Evolutionary conservation across 2,113 vertebrate species (phyloP).

Genomic region (Hyla sarda): DNA sequence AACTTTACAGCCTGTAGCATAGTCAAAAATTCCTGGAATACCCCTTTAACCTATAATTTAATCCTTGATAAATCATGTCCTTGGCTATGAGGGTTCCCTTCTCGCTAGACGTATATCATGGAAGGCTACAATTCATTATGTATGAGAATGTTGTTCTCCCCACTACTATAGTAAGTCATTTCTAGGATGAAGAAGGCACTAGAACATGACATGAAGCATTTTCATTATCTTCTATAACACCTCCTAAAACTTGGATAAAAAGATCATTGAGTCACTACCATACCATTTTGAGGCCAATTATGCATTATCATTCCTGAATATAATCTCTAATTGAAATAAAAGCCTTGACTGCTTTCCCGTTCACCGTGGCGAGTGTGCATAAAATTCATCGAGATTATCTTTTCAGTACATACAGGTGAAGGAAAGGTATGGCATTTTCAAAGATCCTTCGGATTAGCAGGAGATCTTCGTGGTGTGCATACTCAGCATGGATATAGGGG

Average conservation of each 20-base stretch:
- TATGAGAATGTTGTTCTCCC: not conserved
- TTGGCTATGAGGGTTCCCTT: not conserved
- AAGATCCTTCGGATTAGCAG: constrained; percentile 18
- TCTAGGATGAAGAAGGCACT: not conserved
- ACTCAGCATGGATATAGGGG: not conserved
- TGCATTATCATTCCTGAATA: constrained; percentile 33
- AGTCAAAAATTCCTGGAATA: no score
- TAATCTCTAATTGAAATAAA: constrained; percentile 43
- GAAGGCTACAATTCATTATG: not conserved
- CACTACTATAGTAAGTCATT: not conserved
- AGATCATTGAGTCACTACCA: constrained; percentile 16
- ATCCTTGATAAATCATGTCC: not conserved
- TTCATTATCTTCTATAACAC: not conserved
- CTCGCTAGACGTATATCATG: not conserved
- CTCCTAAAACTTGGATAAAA: constrained; percentile 2
- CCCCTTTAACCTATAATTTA: not conserved
- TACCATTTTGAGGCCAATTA: constrained; percentile 29
- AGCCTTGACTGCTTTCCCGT: constrained; percentile 20
- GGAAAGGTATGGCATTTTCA: constrained; percentile 3
- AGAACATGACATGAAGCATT: constrained; percentile 1
- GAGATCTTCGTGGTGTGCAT: not conserved
- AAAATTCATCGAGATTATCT: constrained; percentile 6
- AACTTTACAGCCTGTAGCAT: no score
- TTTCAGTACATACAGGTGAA: constrained; percentile 24
- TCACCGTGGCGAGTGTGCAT: not conserved